phyloP scores from a whole-genome alignment of 2,797 vertebrate species.

The Falco cherrug region DNA sequence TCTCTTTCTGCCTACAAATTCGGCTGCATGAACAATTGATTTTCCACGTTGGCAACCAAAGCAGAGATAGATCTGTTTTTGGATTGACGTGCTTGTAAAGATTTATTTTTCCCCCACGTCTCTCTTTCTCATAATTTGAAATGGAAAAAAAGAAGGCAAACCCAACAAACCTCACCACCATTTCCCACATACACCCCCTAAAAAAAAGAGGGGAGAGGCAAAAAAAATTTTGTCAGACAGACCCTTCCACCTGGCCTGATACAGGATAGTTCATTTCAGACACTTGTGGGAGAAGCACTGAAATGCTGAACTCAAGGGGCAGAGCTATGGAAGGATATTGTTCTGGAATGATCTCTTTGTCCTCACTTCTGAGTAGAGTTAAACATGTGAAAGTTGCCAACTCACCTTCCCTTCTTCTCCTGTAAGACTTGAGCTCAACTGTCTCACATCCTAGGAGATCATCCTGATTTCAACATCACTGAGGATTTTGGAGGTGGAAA shows the following conservation, averaged over 20 bases:
- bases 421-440: neutral
- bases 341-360: neutral
- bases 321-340: neutral
- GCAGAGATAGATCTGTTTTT: neutral
- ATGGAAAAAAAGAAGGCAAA: neutral
- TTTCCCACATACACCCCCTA: rapidly evolving
- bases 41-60: neutral
- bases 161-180: neutral
- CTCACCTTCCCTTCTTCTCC: neutral
- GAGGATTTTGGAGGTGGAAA: neutral
- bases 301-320: neutral
- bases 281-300: neutral
- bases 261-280: neutral
- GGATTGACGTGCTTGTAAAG: neutral
- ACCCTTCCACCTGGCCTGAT: neutral
- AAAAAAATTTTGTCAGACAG: neutral
- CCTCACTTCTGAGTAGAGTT: neutral
- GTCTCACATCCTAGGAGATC: neutral
- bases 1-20: neutral
- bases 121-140: neutral
- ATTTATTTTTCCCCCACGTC: rapidly evolving
- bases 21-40: neutral
- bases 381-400: neutral
- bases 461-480: neutral
- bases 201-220: neutral